These are phyloP conservation scores for Delphinapterus leucas DNA, from an alignment of 2,113 vertebrate genomes.

Conservation along the genomic window DNA sequence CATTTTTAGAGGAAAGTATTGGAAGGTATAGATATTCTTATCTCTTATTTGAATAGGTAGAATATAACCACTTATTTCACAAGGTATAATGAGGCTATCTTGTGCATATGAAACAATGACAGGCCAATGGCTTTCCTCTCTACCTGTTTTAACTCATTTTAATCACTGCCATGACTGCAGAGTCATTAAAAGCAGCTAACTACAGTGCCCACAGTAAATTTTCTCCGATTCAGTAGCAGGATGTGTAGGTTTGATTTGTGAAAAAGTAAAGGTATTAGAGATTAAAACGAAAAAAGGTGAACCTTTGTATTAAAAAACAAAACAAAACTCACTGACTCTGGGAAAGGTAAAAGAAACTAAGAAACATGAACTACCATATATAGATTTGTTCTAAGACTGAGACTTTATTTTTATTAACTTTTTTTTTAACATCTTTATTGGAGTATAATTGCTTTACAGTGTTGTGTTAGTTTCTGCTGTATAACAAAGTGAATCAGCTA, in stretches of 20 bases:
- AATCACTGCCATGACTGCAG: neutral
- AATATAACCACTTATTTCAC: neutral
- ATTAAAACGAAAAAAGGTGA: constrained; percentile 8
- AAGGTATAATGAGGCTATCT: neutral
- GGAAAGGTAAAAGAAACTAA: neutral
- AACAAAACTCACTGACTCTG: neutral
- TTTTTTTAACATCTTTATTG: too few species aligned
- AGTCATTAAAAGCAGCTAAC: neutral
- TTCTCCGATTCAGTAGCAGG: neutral
- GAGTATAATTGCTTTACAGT: too few species aligned
- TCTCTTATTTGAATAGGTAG: neutral
- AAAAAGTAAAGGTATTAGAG: constrained; percentile 8
- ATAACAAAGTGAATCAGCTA: too few species aligned
- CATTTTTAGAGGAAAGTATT: neutral
- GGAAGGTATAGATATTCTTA: neutral
- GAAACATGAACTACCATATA: neutral
- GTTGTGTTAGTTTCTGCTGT: too few species aligned
- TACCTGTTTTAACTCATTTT: neutral
- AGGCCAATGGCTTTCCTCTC: neutral
- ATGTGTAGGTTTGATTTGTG: neutral
- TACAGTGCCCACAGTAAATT: neutral
- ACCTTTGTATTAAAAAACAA: neutral
- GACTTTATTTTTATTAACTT: neutral
- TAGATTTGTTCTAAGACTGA: neutral
- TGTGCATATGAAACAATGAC: neutral